These are phyloP conservation scores for Apamea crenata DNA, from an alignment of 2,888 invertebrate genomes.

Conservation along the genomic window DNA sequence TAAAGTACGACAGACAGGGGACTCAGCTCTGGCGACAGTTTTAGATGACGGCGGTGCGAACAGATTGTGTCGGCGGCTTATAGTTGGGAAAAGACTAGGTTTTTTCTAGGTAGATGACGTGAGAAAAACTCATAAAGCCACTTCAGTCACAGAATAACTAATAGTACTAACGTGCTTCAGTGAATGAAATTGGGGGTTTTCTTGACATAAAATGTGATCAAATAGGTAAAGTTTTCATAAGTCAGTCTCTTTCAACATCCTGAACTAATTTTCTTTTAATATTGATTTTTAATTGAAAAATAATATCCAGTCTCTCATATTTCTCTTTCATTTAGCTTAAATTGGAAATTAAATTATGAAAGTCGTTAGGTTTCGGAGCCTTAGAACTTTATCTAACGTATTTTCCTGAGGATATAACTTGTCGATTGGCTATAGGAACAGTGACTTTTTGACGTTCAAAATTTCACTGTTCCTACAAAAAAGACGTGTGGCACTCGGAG, in stretches of 20 bases:
- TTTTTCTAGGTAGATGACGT: background rate
- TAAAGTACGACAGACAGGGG: no score
- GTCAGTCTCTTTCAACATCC: background rate
- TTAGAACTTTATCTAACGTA: background rate
- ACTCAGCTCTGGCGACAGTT: no score
- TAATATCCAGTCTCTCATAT: slow-evolving; percentile 10
- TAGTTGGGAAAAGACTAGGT: no score
- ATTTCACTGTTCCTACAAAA: no score
- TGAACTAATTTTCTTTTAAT: background rate
- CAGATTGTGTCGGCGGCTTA: no score
- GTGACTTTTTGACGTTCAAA: no score
- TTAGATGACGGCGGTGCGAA: no score
- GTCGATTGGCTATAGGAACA: background rate
- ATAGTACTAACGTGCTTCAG: no score
- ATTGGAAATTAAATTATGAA: slow-evolving; percentile 3
- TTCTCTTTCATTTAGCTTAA: slow-evolving; percentile 24
- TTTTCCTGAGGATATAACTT: background rate
- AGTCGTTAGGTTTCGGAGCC: background rate
- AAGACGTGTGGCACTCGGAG: no score
- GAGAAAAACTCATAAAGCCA: background rate
- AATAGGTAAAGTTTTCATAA: background rate
- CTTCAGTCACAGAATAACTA: no score
- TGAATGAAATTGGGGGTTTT: background rate
- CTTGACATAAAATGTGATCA: background rate
- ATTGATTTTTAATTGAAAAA: slow-evolving; percentile 21